Evolutionary conservation across 2,888 invertebrate genomes (phyloP), one percentile per base, ranked within the genome.

Genomic region (Folsomia candida): DNA sequence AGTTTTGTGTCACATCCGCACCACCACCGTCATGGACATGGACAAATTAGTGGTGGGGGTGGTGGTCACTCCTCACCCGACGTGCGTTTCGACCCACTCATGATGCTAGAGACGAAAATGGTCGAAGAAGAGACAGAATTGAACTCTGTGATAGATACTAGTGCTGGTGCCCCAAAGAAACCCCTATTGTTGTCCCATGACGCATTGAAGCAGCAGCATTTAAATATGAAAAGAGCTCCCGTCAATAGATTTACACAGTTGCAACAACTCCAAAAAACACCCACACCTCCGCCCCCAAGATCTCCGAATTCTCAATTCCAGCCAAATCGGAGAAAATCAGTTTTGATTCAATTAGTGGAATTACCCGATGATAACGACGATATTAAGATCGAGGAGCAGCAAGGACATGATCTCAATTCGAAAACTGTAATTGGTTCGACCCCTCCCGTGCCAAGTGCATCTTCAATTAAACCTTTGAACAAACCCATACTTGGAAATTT

Each of bases 71-170:
- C 51, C 37, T 9, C 51, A 27, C 63, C 67, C 64, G 37, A 60
- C 61, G 27, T 47, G 51, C 69, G 67, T 0, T 57, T 76, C 37
- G 75, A 77, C 54, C 77, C 75, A 14, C 65, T 75, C 20, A 71
- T 72, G 58, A 72, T 76, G 76, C 68, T 76, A 11, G 76, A 76
- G 25, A 75, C 76, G 1, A 66, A 69, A 61, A 70, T 76, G 69
- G 72, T 72, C 47, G 76, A 76, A 37, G 74, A 72, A 60, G 76
- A 76, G 37, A 69, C 71, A 57, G 76, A 75, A 67, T 70, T 75
- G 64, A 54, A 20, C n/a, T 57, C 64, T 54, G 71, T 68, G 66
- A 60, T 67, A 60, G 67, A 67, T 27, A 70, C 66, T 22, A 69
- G 68, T 59, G 20, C 57, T 20, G 71, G 71, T 67, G 68, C 73